Base-by-base conservation (phyloP, 2,888 invertebrate species). In the Lithophane leautieri region DNA sequence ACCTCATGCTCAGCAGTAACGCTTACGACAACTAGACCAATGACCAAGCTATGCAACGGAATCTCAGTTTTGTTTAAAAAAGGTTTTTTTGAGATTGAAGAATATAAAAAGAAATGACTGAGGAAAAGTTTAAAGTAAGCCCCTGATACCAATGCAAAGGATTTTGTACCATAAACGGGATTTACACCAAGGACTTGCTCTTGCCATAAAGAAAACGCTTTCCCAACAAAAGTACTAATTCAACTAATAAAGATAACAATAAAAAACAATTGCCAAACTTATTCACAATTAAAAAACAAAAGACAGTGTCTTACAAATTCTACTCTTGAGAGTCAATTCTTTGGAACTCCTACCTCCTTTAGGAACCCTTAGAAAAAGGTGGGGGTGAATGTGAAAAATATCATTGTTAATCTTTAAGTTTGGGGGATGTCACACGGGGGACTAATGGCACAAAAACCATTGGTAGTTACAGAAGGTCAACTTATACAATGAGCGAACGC, bases 321-420 rank as follows among this genome's bases (percentile, higher is more conserved):
- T 42, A 22, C 78, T 67, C 73, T 47, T 47, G 83, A 63, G 82
- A 77, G 28, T 52, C 16, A 67, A 78, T 82, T 73, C 67, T 76
- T 54, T 44, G 68, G 22, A 86, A 81, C 47, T 78, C 16, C 62
- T 58, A 28, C 63, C 73, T 76, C 86, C 72, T 76, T 44, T n/a
- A 78, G 82, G 79, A 60, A 28, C 56, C 50, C 54, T 83, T 73
- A 34, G 28, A 47, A 73, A 50, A 79, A 78, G 56, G 82, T 66
- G 14, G 16, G 22, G 12, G 72, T 63, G 73, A 77, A 67, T 54
- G 61, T 82, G 75, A 81, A 85, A 79, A 82, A 82, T 79, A 86
- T 81, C 75, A 74, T 80, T 84, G 78, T 79, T 85, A 78, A 85
- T 82, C 56, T 70, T 65, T 70, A 87, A 86, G 65, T 87, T 87